Base-by-base conservation (phyloP, 2,113 vertebrate species). In the Barbus barbus region DNA sequence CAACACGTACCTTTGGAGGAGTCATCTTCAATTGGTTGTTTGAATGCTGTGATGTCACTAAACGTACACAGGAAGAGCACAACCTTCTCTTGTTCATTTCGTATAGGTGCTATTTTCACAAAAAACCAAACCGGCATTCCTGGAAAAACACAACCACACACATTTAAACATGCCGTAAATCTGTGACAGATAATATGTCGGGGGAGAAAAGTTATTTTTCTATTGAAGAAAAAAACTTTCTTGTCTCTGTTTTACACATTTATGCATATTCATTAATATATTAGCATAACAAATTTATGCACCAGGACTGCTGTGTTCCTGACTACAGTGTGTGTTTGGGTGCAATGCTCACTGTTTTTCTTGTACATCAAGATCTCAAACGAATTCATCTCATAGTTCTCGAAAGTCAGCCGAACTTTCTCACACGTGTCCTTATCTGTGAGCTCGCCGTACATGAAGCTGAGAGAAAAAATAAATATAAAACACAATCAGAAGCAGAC, bases 291-390 rank as follows among this genome's bases (percentile, higher is more conserved):
- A 91, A 91, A 82, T 61, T 0, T 22, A 36, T 28, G n/a, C 63
- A 74, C n/a, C 63, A 31, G 46, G 33, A 65, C 36, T 41, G 60
- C 33, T 67, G 46, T 80, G 56, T 74, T 41, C 44, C 67, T 44
- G 44, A 38, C 28, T 38, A 26, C 38, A 44, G 83, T 44, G 41
- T 44, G 41, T 65, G 58, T 51, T 6, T 20, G 11, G 44, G 20
- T 63, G 20, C 22, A 61, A 61, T 69, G 97, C 98, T 99, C 94
- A 99, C 98, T 94, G 94, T 99, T 99, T 86, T 99, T 99, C 93
- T 98, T 99, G 93, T 99, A 99, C 98, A 99, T 99, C 89, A 99
- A 90, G 91, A 99, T 98, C 94, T 99, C 98, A 91, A 99, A 99
- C 31, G 98, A 99, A 88, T 98, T 98, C 96, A 98, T 98, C 93